Percentiles rank a stretch among this genome's conserved stretches.
These are phyloP conservation scores for Tetramorium parvispinum DNA, from an alignment of 1,140 invertebrate species.

Conservation along the genomic window DNA sequence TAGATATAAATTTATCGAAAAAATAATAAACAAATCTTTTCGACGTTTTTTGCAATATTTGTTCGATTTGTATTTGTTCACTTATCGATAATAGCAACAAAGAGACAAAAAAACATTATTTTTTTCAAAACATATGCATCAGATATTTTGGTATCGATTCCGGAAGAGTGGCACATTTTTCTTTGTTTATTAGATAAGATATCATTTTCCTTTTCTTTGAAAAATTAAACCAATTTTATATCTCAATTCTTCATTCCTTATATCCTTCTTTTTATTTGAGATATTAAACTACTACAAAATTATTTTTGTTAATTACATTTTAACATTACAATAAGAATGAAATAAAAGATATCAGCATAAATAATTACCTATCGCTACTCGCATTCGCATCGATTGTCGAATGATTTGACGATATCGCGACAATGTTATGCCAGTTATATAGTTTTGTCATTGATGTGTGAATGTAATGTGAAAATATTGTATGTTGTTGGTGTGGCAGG, in stretches of 20 bases:
- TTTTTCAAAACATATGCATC: slow-evolving; percentile 4
- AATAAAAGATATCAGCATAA: background rate
- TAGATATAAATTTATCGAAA: background rate
- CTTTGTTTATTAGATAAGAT: slow-evolving; percentile 64
- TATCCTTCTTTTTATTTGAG: background rate
- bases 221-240: slow-evolving; percentile 42
- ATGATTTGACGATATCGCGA: background rate
- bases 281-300: background rate
- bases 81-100: too few relatives aligned
- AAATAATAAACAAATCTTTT: background rate
- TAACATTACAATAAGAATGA: background rate
- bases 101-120: background rate
- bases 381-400: background rate
- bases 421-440: background rate
- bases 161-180: slow-evolving; percentile 43
- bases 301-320: background rate
- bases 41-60: too few relatives aligned
- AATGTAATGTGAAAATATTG: slow-evolving; percentile 87
- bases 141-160: slow-evolving; percentile 73
- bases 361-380: background rate
- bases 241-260: slow-evolving; percentile 27
- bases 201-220: slow-evolving; percentile 69
- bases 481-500: slow-evolving; percentile 91
- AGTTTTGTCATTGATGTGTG: slow-evolving; percentile 74
- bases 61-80: too few relatives aligned